phyloP scores from a whole-genome alignment of 2,888 invertebrate species.

The Nephrotoma flavescens region DNA sequence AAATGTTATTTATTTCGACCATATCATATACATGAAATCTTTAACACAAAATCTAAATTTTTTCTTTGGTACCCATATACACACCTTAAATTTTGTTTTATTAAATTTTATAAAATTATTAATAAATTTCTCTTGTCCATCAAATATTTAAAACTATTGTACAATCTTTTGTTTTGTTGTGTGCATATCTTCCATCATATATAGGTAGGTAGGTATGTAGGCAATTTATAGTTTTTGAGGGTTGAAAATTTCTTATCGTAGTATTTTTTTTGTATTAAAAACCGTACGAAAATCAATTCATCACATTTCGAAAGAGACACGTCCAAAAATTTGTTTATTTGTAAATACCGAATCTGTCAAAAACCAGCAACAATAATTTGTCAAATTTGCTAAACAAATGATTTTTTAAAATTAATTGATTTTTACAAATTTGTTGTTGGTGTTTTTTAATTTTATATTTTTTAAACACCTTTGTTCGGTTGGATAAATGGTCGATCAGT shows the following conservation, averaged over 20 bases:
- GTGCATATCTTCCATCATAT: not conserved
- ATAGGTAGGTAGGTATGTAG: not conserved
- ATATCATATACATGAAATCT: not conserved
- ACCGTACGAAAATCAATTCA: not conserved
- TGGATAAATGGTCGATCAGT: not conserved
- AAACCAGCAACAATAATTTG: not conserved
- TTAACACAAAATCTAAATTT: not conserved
- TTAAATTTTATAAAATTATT: not conserved
- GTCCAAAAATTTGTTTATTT: not conserved
- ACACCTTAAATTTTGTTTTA: not conserved
- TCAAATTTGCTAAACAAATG: not conserved
- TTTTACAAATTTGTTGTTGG: not conserved
- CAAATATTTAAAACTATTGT: not conserved
- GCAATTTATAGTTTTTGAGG: not conserved
- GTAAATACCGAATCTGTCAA: not conserved
- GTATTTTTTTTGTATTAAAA: not conserved
- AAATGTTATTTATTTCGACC: not conserved
- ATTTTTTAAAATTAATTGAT: not conserved
- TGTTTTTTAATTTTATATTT: not conserved
- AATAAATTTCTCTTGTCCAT: not conserved
- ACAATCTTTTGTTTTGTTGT: not conserved
- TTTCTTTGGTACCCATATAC: not conserved
- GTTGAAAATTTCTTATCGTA: not conserved
- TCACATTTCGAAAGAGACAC: not conserved
- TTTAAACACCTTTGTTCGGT: not conserved